Conservation (phyloP, 2,797 vertebrate species). For the Morus bassanus region DNA sequence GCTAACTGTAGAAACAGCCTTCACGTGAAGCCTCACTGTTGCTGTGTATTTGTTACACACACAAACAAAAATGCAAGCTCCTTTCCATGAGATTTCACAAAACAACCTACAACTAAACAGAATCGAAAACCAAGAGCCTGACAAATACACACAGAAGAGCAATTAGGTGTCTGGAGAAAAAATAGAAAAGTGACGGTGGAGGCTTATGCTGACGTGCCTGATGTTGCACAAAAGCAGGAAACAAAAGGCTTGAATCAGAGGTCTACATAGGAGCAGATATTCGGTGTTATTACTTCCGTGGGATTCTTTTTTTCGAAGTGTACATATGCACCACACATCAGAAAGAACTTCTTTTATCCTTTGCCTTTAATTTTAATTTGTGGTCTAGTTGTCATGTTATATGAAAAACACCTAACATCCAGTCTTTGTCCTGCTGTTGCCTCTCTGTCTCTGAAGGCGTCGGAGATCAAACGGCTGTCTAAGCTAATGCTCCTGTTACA, state of each 20-base stretch:
- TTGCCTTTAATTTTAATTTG: slow-evolving; percentile 7
- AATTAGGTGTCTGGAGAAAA: background rate
- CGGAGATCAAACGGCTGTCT: background rate
- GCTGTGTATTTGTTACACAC: background rate
- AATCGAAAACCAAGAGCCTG: background rate
- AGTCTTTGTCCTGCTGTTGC: background rate
- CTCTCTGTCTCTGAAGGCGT: background rate
- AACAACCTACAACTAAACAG: background rate
- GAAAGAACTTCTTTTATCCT: background rate
- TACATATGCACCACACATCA: background rate
- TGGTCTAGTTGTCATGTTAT: background rate
- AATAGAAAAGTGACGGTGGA: background rate
- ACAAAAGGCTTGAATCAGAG: background rate
- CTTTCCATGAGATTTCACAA: background rate
- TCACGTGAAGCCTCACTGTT: background rate
- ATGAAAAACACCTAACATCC: background rate
- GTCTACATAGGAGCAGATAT: background rate
- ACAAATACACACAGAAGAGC: background rate
- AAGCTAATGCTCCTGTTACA: background rate
- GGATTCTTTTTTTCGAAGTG: background rate
- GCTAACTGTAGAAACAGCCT: background rate
- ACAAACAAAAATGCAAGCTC: background rate
- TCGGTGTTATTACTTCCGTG: background rate
- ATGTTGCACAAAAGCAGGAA: background rate
- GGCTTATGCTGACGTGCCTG: background rate